These are phyloP conservation scores for Vulpes vulpes DNA, from an alignment of 2,113 vertebrate genomes.

Conservation along the genomic window DNA sequence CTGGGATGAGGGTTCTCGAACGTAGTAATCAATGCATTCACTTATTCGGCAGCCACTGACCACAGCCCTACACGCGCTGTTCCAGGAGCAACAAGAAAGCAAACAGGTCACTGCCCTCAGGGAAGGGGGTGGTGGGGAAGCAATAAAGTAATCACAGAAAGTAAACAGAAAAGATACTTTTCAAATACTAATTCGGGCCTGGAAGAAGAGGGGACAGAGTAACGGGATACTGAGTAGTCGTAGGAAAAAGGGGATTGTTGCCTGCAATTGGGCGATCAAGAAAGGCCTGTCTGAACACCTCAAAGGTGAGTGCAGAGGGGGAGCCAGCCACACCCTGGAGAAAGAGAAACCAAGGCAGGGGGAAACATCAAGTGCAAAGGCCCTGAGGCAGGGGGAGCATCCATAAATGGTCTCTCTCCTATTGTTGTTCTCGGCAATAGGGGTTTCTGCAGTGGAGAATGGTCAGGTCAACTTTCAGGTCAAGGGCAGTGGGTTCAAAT, in stretches of 20 bases:
- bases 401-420: rapidly evolving
- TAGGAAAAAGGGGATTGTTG: rapidly evolving
- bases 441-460: neutral
- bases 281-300: neutral
- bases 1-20: neutral
- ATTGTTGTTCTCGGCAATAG: rapidly evolving
- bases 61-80: neutral
- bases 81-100: neutral
- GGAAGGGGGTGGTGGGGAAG: rapidly evolving
- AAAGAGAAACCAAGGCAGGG: neutral
- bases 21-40: rapidly evolving
- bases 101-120: neutral
- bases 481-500: neutral
- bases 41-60: neutral
- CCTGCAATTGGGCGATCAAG: neutral
- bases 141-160: rapidly evolving
- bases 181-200: neutral
- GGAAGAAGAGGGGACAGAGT: neutral
- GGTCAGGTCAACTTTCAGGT: neutral
- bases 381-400: neutral
- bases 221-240: rapidly evolving
- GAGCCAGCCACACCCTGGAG: rapidly evolving
- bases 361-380: neutral
- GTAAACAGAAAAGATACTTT: neutral
- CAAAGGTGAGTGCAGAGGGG: neutral